These are phyloP conservation scores for Parazoanthus swiftii DNA, from an alignment of 92 coral and sea anemone species.

Conservation along the genomic window DNA sequence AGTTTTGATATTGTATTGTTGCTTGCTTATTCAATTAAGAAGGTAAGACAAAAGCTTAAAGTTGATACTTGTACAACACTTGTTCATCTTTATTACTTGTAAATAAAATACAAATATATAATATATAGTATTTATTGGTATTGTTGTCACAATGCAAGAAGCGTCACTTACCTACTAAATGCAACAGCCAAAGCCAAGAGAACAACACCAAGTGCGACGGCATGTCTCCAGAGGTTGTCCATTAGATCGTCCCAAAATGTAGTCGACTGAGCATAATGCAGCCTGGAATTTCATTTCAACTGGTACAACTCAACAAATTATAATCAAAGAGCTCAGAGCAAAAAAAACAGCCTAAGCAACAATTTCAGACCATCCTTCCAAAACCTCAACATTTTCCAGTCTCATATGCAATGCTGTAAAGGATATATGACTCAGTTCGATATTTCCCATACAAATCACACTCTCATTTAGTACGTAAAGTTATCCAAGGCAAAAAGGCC, in stretches of 20 bases:
- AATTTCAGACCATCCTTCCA: too few species aligned
- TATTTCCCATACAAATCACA: too few species aligned
- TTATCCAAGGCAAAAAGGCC: too few species aligned
- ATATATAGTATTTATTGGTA: neutral
- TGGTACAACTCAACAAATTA: neutral
- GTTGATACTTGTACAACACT: neutral
- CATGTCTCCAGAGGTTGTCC: slow-evolving; percentile 97
- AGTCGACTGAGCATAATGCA: slow-evolving; percentile 88
- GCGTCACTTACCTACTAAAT: slow-evolving; percentile 78
- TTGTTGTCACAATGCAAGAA: neutral
- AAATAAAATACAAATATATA: neutral
- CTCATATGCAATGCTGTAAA: too few species aligned
- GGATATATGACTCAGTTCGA: too few species aligned
- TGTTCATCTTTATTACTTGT: neutral
- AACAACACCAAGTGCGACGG: slow-evolving; percentile 75
- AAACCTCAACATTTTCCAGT: too few species aligned
- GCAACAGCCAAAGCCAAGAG: slow-evolving; percentile 75
- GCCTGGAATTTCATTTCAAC: slow-evolving; percentile 48
- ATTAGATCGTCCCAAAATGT: slow-evolving; percentile 92
- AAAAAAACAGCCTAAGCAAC: too few species aligned
- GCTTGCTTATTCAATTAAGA: too few species aligned
- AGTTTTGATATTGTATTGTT: too few species aligned
- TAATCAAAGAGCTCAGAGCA: neutral
- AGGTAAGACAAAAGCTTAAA: neutral
- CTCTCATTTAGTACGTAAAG: too few species aligned